A percentile compares a stretch with the other conserved stretches of the same genome.
Conservation (phyloP, 2,888 invertebrate species). For the Anthrax anthrax region DNA sequence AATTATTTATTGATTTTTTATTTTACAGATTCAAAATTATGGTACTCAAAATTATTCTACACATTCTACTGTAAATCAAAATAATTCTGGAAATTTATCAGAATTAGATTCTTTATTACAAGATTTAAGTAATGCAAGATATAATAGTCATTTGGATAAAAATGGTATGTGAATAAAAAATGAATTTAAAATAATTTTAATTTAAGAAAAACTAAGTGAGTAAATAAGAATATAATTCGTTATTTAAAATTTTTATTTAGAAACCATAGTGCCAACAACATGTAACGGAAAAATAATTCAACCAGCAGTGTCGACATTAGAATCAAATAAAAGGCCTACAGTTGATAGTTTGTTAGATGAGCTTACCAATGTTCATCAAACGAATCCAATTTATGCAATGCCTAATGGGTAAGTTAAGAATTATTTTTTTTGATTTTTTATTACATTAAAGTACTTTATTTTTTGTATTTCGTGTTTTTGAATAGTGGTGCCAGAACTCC, state of each 20-base stretch:
- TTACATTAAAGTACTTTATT: neutral
- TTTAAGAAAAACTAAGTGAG: no score
- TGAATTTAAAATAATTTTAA: neutral
- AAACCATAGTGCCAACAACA: constrained; percentile 23
- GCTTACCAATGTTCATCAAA: constrained; percentile 38
- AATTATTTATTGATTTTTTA: constrained; percentile 5
- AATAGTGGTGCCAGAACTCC: constrained; percentile 21
- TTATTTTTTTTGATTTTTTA: no score
- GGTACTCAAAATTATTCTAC: constrained; percentile 10
- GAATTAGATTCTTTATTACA: constrained; percentile 84
- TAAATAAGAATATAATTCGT: neutral
- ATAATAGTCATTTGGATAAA: constrained; percentile 35
- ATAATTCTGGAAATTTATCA: constrained; percentile 55
- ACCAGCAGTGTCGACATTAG: constrained; percentile 26
- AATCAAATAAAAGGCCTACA: constrained; percentile 48
- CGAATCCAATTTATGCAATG: constrained; percentile 40
- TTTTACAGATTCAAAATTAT: neutral
- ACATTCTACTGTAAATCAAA: constrained; percentile 11
- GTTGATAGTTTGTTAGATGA: constrained; percentile 85
- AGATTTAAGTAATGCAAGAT: constrained; percentile 73
- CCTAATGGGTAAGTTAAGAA: constrained; percentile 50
- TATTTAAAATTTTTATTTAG: constrained; percentile 13
- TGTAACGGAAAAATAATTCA: constrained; percentile 24
- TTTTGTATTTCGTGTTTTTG: constrained; percentile 6
- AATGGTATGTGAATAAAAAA: constrained; percentile 36